phyloP scores from a whole-genome alignment of 2,797 vertebrate species.

The Geranospiza caerulescens region DNA sequence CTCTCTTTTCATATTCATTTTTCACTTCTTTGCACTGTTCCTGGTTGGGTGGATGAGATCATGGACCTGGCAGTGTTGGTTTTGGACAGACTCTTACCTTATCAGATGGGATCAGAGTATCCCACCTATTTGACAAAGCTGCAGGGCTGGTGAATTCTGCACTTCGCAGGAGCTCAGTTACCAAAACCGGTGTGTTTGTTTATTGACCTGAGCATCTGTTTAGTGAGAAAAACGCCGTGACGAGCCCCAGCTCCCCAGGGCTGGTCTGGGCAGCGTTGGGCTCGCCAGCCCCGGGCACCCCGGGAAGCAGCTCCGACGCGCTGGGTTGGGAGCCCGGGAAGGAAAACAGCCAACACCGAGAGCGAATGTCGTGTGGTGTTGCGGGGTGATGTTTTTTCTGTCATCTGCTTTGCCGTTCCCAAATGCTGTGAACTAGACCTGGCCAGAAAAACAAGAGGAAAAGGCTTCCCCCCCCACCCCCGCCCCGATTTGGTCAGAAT shows the following conservation, averaged over 20 bases:
- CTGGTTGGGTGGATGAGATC: not conserved
- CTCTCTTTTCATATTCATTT: not conserved
- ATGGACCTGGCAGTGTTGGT: slow-evolving; percentile 15
- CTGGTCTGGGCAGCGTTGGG: not conserved
- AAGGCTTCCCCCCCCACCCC: not conserved
- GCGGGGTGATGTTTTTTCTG: not conserved
- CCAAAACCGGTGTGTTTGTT: not conserved
- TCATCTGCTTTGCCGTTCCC: not conserved
- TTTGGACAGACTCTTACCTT: slow-evolving; percentile 4
- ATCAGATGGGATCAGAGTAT: slow-evolving; percentile 51
- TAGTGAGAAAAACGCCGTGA: not conserved
- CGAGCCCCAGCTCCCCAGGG: not conserved
- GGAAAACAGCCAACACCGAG: not conserved
- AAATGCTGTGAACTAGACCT: not conserved
- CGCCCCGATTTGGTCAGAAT: not conserved
- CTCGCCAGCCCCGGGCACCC: not conserved
- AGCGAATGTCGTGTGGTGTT: not conserved
- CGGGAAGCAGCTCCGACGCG: not conserved
- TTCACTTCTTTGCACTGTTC: not conserved
- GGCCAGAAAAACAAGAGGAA: not conserved
- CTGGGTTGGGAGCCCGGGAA: not conserved
- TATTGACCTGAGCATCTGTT: not conserved
- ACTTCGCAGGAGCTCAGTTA: not conserved
- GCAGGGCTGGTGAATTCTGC: not conserved
- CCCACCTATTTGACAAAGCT: not conserved